Percentiles rank a stretch among this genome's conserved stretches.
Conservation (phyloP, 2,113 vertebrate genomes). For the Ovis canadensis region DNA sequence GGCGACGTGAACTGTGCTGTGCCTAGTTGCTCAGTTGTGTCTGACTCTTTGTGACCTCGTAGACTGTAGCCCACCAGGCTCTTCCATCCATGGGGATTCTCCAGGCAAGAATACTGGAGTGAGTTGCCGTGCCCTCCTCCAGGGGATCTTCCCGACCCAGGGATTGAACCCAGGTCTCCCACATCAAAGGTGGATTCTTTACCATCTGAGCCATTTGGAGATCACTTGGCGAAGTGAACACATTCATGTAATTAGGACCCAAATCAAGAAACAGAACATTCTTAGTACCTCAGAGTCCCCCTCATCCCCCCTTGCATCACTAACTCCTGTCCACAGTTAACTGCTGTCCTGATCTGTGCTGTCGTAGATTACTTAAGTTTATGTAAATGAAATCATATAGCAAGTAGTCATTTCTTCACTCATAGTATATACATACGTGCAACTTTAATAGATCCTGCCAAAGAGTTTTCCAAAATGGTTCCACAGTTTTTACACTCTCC, state of each 20-base stretch:
- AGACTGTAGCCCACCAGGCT: neutral
- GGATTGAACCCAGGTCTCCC: neutral
- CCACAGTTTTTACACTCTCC: neutral
- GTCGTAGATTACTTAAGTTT: neutral
- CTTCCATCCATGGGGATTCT: neutral
- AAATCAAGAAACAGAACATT: neutral
- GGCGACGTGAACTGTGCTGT: neutral
- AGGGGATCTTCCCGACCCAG: neutral
- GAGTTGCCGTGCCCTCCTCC: neutral
- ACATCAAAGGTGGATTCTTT: neutral
- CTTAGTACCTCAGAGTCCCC: neutral
- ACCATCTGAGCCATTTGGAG: neutral
- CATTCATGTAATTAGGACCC: neutral
- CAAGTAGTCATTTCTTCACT: neutral
- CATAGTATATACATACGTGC: neutral
- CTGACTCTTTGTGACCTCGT: accelerated
- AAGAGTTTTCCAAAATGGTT: neutral
- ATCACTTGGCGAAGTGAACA: neutral
- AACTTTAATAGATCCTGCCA: neutral
- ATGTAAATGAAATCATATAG: neutral
- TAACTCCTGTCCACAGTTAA: neutral
- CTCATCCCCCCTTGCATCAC: neutral
- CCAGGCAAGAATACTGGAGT: neutral
- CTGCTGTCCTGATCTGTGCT: neutral
- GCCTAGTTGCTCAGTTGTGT: neutral